Percentiles rank a stretch among this genome's conserved stretches.
phyloP scores from a whole-genome alignment of 2,797 vertebrate genomes.

The Syndactyla subalaris region DNA sequence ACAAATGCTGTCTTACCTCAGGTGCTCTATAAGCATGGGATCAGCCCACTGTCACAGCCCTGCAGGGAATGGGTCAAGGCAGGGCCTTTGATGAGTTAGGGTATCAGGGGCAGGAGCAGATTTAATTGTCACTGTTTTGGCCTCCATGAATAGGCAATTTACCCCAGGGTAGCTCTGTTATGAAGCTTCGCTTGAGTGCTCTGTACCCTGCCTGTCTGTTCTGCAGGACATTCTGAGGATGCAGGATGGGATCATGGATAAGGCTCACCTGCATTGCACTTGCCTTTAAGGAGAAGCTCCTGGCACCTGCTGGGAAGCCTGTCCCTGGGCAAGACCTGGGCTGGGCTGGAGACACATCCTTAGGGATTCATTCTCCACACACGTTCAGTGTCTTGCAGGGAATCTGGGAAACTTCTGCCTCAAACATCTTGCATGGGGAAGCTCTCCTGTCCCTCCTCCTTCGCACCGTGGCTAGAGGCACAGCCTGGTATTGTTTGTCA shows the following conservation, averaged over 20 bases:
- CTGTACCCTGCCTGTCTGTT: neutral
- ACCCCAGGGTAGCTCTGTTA: neutral
- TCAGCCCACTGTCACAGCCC: neutral
- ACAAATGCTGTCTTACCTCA: neutral
- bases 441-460: neutral
- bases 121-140: neutral
- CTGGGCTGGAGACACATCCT: neutral
- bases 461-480: neutral
- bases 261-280: neutral
- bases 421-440: neutral
- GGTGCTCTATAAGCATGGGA: neutral
- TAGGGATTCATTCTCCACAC: rapidly evolving
- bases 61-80: neutral
- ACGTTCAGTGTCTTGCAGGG: neutral
- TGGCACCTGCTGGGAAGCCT: rapidly evolving
- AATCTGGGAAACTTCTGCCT: neutral
- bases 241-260: rapidly evolving
- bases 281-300: neutral
- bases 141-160: neutral
- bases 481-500: constrained; percentile 47
- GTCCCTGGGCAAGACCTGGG: neutral
- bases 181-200: neutral
- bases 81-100: neutral
- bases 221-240: neutral
- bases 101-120: neutral